Evolutionary conservation across 2,888 invertebrate species (phyloP).

Genomic region (Toxonevra muliebris): DNA sequence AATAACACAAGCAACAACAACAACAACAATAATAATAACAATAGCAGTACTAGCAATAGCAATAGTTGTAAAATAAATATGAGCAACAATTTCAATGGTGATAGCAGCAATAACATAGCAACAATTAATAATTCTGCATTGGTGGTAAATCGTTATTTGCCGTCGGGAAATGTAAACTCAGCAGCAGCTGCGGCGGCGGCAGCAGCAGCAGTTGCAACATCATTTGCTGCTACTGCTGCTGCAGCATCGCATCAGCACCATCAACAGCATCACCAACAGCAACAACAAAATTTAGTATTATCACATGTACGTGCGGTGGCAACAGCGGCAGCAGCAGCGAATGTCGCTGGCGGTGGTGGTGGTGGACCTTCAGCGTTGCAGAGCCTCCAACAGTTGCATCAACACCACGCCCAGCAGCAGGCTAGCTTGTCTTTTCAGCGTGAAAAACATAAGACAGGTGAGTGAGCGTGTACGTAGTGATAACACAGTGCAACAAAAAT

Average conservation of each 20-base stretch:
- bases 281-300: constrained; percentile 41
- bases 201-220: constrained; percentile 36
- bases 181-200: constrained; percentile 32
- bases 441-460: constrained; percentile 61
- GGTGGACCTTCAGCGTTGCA: constrained; percentile 59
- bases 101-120: constrained; percentile 51
- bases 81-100: constrained; percentile 55
- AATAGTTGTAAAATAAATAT: constrained; percentile 38
- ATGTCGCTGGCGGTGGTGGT: no score
- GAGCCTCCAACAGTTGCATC: constrained; percentile 64
- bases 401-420: constrained; percentile 63
- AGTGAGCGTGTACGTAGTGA: constrained; percentile 32
- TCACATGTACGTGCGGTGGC: constrained; percentile 38
- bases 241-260: constrained; percentile 43
- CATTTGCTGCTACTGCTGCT: constrained; percentile 37
- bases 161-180: constrained; percentile 37
- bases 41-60: constrained; percentile 26
- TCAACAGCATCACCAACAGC: constrained; percentile 51
- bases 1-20: constrained; percentile 32
- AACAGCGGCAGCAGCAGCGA: constrained; percentile 52
- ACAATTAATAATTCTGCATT: constrained; percentile 27
- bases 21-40: constrained; percentile 41
- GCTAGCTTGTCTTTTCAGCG: constrained; percentile 56
- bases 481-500: no score
- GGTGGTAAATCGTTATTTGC: constrained; percentile 50